A percentile compares a stretch with the other conserved stretches of the same genome.
Conservation (phyloP, 2,113 vertebrate species). For the Seriola aureovittata region DNA sequence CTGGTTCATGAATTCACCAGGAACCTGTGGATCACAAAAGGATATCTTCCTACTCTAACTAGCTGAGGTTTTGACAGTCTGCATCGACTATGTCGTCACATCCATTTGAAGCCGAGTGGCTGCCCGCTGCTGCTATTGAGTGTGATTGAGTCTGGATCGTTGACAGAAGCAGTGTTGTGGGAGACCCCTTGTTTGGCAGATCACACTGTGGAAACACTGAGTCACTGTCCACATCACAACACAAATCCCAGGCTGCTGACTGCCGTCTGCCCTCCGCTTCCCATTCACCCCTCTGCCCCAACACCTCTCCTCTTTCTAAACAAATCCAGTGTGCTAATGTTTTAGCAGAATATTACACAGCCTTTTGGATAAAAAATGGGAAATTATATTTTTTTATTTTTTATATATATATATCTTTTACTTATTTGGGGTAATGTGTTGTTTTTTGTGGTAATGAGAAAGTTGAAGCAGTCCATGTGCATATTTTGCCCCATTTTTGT, state of each 20-base stretch:
- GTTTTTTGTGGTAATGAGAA: not conserved
- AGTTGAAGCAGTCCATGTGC: not conserved
- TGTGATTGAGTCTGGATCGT: constrained; percentile 38
- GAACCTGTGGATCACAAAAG: constrained; percentile 1
- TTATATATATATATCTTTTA: too few species aligned
- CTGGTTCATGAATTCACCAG: constrained; percentile 7
- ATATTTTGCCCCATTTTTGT: too few species aligned
- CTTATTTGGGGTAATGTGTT: not conserved
- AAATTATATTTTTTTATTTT: not conserved
- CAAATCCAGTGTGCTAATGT: not conserved
- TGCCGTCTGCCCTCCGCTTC: constrained; percentile 18
- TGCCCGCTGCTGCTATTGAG: constrained; percentile 54
- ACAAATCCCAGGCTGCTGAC: constrained; percentile 33
- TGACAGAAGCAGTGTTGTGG: constrained; percentile 63
- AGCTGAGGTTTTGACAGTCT: constrained; percentile 2
- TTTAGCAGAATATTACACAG: not conserved
- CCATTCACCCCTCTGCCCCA: constrained; percentile 2
- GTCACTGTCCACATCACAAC: constrained; percentile 68
- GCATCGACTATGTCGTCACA: constrained; percentile 19
- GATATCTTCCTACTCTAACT: not conserved
- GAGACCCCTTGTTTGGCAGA: constrained; percentile 63
- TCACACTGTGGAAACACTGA: constrained; percentile 69
- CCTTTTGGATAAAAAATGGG: not conserved
- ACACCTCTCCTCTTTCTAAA: constrained; percentile 1
- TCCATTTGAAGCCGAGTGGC: constrained; percentile 41